phyloP scores from a whole-genome alignment of 92 coral and sea anemone genomes.

The Desmophyllum pertusum region DNA sequence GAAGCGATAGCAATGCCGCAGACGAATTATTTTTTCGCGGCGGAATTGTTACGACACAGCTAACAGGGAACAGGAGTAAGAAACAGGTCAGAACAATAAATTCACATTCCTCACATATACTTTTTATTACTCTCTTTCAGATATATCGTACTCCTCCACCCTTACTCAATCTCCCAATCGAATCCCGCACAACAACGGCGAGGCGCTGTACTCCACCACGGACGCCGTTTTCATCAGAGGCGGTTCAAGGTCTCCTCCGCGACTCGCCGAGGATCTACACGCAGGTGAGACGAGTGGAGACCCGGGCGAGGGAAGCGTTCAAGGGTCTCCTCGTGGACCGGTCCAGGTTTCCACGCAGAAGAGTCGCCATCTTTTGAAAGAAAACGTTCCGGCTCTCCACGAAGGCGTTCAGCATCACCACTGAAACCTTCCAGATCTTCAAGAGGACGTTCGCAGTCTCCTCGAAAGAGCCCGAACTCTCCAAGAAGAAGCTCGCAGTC shows the following conservation, averaged over 20 bases:
- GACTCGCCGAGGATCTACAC: background rate
- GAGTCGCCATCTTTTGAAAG: no score
- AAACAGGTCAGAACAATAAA: no score
- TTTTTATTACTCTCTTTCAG: slow-evolving; percentile 37
- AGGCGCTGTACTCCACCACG: slow-evolving; percentile 10
- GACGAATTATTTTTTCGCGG: no score
- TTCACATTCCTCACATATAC: background rate
- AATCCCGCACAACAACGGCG: background rate
- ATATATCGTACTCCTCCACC: slow-evolving; percentile 88
- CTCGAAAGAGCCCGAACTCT: background rate
- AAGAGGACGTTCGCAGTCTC: background rate
- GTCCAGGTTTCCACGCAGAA: background rate
- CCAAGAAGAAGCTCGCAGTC: background rate
- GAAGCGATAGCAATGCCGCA: no score
- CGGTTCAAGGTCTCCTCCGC: background rate
- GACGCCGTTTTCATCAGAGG: background rate
- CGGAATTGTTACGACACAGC: no score
- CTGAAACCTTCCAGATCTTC: no score
- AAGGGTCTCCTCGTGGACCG: no score
- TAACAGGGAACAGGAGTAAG: no score
- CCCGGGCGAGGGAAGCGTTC: no score
- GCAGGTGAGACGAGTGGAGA: no score
- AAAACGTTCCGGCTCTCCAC: background rate
- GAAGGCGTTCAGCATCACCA: background rate
- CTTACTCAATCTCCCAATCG: slow-evolving; percentile 47